Evolutionary conservation across 2,888 invertebrate genomes (phyloP).

Genomic region (Ceramica pisi): DNA sequence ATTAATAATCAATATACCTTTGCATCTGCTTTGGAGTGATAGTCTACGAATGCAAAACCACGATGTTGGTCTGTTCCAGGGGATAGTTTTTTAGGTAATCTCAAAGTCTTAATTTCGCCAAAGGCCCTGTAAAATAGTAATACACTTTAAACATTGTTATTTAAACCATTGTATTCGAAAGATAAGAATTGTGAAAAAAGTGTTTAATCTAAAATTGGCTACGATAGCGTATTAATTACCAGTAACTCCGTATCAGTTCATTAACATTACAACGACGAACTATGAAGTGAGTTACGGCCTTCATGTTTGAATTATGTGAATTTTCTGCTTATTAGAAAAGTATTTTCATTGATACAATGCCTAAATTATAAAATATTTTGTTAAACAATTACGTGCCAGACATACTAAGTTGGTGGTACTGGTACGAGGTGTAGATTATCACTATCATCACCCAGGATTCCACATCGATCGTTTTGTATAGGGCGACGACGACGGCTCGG

Average conservation of each 20-base stretch:
- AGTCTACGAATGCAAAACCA: conserved; percentile 99
- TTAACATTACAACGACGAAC: conserved; percentile 41
- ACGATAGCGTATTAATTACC: conserved; percentile 60
- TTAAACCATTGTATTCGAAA: conserved; percentile 15
- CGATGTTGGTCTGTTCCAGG: conserved; percentile 95
- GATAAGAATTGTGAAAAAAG: conserved; percentile 52
- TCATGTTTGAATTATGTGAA: conserved; percentile 14
- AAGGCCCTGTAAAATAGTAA: conserved; percentile 93
- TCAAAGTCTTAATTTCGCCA: conserved; percentile 97
- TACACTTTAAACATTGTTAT: conserved; percentile 26
- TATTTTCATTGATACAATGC: conserved; percentile 11
- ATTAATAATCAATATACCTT: conserved; percentile 91
- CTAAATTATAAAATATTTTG: conserved; percentile 5
- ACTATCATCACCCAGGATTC: not conserved
- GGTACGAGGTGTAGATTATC: not conserved
- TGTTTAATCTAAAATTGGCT: conserved; percentile 55
- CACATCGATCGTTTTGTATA: too few relatives aligned
- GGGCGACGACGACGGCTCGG: too few relatives aligned
- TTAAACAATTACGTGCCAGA: not conserved
- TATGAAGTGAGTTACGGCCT: conserved; percentile 18
- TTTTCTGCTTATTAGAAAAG: conserved; percentile 22
- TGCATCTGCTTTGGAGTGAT: conserved; percentile 96
- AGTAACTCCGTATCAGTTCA: conserved; percentile 57
- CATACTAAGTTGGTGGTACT: not conserved
- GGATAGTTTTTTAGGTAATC: conserved; percentile 97